Evolutionary conservation across 92 coral and sea anemone genomes (phyloP).

Genomic region (Epizoanthus ramosus): DNA sequence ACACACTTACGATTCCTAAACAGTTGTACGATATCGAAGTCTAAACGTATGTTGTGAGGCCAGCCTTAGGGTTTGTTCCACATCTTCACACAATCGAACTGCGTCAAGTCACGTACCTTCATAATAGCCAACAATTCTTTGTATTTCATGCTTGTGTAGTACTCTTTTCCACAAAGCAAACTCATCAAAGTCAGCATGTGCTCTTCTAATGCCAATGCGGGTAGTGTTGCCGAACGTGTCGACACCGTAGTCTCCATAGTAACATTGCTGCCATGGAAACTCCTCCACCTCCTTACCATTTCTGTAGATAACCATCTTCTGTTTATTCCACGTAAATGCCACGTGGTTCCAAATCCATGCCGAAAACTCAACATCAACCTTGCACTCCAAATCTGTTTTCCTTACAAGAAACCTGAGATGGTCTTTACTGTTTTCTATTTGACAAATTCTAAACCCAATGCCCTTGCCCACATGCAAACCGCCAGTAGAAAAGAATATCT

Average conservation of each 20-base stretch:
- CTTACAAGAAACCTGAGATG: background rate
- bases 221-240: background rate
- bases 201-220: background rate
- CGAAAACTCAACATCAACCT: background rate
- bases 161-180: constrained; percentile 25
- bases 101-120: background rate
- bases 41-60: too few relatives aligned
- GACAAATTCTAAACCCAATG: constrained; percentile 21
- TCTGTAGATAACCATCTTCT: background rate
- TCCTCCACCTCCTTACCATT: constrained; percentile 14
- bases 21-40: too few relatives aligned
- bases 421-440: background rate
- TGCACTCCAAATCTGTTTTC: constrained; percentile 10
- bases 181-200: constrained; percentile 25
- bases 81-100: too few relatives aligned
- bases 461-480: background rate
- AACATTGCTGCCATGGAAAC: constrained; percentile 5
- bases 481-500: constrained; percentile 7
- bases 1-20: too few relatives aligned
- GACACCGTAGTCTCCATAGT: background rate
- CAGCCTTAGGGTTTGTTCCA: too few relatives aligned
- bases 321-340: constrained; percentile 33
- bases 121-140: constrained; percentile 4
- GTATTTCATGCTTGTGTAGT: background rate
- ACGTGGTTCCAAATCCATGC: constrained; percentile 37